Evolutionary conservation across 2,888 invertebrate species (phyloP).

Genomic region (Drosophila fulvimacula): DNA sequence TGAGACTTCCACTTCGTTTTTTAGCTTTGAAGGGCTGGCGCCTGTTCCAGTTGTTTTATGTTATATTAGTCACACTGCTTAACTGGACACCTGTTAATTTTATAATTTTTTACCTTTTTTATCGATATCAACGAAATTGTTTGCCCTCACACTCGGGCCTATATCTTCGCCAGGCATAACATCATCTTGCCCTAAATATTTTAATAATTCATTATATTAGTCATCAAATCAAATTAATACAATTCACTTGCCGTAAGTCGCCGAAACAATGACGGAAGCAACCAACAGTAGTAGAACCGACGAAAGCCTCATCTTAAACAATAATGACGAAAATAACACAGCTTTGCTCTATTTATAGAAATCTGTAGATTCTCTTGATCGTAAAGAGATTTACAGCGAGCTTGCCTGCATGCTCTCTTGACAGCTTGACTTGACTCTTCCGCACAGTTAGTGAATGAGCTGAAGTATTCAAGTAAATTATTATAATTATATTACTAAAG

Average conservation of each 20-base stretch:
- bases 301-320: background rate
- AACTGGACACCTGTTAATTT: background rate
- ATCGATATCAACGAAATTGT: background rate
- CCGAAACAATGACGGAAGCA: slow-evolving; percentile 84
- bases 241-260: slow-evolving; percentile 11
- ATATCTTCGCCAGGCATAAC: background rate
- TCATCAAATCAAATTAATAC: background rate
- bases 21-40: background rate
- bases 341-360: slow-evolving; percentile 16
- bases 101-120: background rate
- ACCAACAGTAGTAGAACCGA: slow-evolving; percentile 1
- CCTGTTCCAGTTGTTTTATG: background rate
- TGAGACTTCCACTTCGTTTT: too few relatives aligned
- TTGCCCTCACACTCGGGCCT: background rate
- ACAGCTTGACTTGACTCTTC: too few relatives aligned
- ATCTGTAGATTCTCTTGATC: background rate
- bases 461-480: too few relatives aligned
- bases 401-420: background rate
- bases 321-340: background rate
- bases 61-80: background rate
- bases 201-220: background rate
- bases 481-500: too few relatives aligned
- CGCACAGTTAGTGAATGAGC: too few relatives aligned
- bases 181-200: background rate
- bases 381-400: background rate